Conservation (phyloP, 2,888 invertebrate genomes). For the Cheilosia grossa region DNA sequence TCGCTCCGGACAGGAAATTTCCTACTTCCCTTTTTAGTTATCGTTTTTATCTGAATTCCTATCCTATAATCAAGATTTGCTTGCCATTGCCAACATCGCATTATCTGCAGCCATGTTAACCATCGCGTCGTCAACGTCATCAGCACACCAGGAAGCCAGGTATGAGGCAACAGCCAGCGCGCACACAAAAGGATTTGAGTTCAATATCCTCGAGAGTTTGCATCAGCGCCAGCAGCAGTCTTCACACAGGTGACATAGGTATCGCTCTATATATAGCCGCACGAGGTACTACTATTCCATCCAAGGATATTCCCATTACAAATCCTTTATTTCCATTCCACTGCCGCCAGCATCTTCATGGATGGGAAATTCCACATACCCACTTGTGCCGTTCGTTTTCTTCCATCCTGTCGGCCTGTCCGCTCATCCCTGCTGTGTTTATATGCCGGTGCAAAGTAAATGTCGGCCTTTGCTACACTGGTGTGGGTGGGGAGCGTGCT, state of each 20-base stretch:
- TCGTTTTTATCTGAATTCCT: slow-evolving; percentile 13
- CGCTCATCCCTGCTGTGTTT: neutral
- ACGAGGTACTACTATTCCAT: neutral
- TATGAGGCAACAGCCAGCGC: neutral
- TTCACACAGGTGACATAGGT: slow-evolving; percentile 44
- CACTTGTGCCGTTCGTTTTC: slow-evolving; percentile 33
- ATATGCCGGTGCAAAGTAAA: slow-evolving; percentile 42
- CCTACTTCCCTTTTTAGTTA: slow-evolving; percentile 34
- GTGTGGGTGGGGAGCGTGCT: neutral
- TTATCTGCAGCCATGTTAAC: slow-evolving; percentile 17
- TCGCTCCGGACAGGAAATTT: slow-evolving; percentile 17
- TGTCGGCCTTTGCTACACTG: slow-evolving; percentile 6
- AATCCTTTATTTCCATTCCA: slow-evolving; percentile 1
- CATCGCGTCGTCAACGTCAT: slow-evolving; percentile 8
- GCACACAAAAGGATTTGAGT: slow-evolving; percentile 45
- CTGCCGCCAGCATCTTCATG: slow-evolving; percentile 33
- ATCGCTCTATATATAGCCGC: slow-evolving; percentile 39
- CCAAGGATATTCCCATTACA: slow-evolving; percentile 30
- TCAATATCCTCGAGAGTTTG: slow-evolving; percentile 62
- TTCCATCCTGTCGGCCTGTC: slow-evolving; percentile 1
- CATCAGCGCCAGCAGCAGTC: slow-evolving; percentile 2
- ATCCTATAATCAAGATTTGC: slow-evolving; percentile 26
- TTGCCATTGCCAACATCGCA: slow-evolving; percentile 23
- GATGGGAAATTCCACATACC: slow-evolving; percentile 50
- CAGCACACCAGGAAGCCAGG: slow-evolving; percentile 9